A percentile compares a stretch with the other conserved stretches of the same genome.
Evolutionary conservation across 2,888 invertebrate species (phyloP).

Genomic region (Eugnorisma glareosa): DNA sequence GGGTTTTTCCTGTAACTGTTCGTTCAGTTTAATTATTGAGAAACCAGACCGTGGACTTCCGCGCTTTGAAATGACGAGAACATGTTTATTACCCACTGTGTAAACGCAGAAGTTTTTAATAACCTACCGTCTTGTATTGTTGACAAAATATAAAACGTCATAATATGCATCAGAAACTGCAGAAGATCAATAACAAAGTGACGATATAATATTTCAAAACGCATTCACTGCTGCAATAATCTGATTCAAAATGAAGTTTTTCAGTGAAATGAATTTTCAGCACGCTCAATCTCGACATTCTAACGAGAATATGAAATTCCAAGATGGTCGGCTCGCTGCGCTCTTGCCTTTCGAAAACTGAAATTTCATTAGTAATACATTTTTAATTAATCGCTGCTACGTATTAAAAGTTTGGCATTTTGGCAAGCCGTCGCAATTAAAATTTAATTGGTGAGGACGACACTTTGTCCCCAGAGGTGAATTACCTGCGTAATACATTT

Average conservation of each 20-base stretch:
- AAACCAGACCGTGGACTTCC: background rate
- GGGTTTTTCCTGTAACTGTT: background rate
- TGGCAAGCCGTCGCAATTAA: conserved; percentile 69
- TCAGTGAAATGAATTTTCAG: conserved; percentile 70
- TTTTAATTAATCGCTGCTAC: conserved; percentile 79
- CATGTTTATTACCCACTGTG: background rate
- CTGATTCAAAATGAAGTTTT: conserved; percentile 68
- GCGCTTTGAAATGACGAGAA: background rate
- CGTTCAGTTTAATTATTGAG: background rate
- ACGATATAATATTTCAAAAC: conserved; percentile 42
- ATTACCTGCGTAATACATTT: conserved; percentile 64
- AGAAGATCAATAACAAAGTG: conserved; percentile 27
- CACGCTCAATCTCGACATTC: conserved; percentile 72
- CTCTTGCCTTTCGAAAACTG: conserved; percentile 70
- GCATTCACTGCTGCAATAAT: conserved; percentile 59
- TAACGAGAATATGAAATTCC: conserved; percentile 78
- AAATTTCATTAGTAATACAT: conserved; percentile 79
- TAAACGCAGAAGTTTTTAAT: background rate
- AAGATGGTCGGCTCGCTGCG: conserved; percentile 63
- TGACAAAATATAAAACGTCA: background rate
- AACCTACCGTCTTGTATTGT: background rate
- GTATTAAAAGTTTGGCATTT: conserved; percentile 78
- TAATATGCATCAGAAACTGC: background rate
- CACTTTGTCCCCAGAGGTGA: conserved; percentile 66
- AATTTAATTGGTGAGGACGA: conserved; percentile 73